Evolutionary conservation across 1,140 invertebrate genomes (phyloP), one percentile per base, ranked within the genome.

Genomic region (Cydia fagiglandana): DNA sequence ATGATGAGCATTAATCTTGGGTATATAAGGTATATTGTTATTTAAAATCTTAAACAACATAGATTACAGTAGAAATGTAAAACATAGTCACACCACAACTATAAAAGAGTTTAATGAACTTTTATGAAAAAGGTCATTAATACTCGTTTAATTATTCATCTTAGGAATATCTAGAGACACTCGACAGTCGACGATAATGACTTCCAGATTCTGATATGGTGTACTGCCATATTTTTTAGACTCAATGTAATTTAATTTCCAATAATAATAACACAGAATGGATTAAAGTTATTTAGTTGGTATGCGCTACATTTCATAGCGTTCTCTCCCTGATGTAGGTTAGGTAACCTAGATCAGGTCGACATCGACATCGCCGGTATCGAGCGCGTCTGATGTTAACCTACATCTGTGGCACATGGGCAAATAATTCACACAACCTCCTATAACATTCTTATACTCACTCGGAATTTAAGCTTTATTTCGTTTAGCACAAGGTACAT

Each of bases 321-420:
- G 89, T 90, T 93, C 90, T 93, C 91, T 91, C 90, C 89, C 90
- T 93, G 91, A 93, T 91, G 88, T 91, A 91, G 90, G 90, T 92
- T 91, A 92, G 88, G 90, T 91, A 70, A 70, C 66, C 66, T 70
- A 70, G 66, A 70, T 70, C 66, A 70, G 89, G 90, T 89, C 91
- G 91, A 83, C 89, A 87, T 86, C 86, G 83, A 85, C 85, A 80
- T 83, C 80, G 82, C 84, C 84, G 82, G 86, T 92, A 92, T 91
- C 87, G 91, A 92, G 91, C 91, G 89, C 88, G 90, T 88, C 88
- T 85, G 89, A 90, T 91, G 90, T 90, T 92, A 92, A 92, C 90
- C 90, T 91, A 92, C 91, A 86, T 87, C 86, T 74, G 83, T 82
- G 88, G 85, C 88, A 90, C 84, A 90, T 85, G 56, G n/a, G 9